These are phyloP conservation scores for Acanthoscelides obtectus DNA, from an alignment of 2,888 invertebrate genomes.

Conservation along the genomic window DNA sequence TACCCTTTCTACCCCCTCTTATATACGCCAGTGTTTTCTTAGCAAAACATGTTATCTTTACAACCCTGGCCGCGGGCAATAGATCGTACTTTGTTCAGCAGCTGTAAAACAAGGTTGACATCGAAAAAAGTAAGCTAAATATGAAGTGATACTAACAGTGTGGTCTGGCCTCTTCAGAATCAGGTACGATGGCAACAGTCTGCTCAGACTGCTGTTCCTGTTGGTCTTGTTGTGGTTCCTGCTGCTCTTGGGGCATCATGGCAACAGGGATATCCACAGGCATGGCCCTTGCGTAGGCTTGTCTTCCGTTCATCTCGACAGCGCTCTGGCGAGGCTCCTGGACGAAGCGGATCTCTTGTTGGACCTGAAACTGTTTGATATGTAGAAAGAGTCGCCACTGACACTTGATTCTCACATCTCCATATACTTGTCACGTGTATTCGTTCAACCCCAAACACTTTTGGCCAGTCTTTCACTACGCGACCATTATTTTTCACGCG, in stretches of 20 bases:
- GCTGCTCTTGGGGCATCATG: constrained; percentile 40
- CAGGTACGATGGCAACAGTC: constrained; percentile 34
- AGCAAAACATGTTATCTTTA: no score
- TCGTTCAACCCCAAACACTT: no score
- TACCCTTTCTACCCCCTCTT: no score
- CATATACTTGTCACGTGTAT: no score
- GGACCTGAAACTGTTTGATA: neutral
- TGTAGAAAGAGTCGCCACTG: neutral
- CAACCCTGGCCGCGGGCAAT: no score
- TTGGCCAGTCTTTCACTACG: no score
- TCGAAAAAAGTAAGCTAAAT: no score
- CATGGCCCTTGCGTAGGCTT: constrained; percentile 42
- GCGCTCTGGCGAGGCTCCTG: constrained; percentile 42
- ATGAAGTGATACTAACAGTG: constrained; percentile 62
- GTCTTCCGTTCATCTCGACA: constrained; percentile 43
- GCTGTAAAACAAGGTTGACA: no score
- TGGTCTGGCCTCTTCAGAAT: constrained; percentile 61
- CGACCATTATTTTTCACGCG: no score
- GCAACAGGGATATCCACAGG: constrained; percentile 45
- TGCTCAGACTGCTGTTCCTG: constrained; percentile 14
- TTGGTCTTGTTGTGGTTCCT: constrained; percentile 41
- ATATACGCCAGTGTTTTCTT: no score
- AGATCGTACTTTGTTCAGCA: no score
- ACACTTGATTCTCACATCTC: no score
- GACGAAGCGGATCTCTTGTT: constrained; percentile 31